phyloP scores from a whole-genome alignment of 23 tunicate genomes.

The Trididemnum miniatum region DNA sequence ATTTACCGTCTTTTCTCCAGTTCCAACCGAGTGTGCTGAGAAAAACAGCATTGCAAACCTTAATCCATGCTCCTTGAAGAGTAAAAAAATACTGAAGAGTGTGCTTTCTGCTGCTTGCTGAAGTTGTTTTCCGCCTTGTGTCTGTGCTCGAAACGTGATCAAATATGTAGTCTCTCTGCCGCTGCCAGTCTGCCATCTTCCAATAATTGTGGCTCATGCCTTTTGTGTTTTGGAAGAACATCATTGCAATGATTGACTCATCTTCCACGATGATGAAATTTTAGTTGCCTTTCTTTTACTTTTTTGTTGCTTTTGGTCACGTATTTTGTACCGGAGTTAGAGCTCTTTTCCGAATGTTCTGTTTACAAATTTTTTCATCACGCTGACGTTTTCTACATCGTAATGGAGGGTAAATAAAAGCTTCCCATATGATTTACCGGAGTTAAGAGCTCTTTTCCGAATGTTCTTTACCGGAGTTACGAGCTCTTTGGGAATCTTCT shows the following conservation, averaged over 20 bases:
- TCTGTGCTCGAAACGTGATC: neutral
- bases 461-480: too few relatives aligned
- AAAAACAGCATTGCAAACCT: constrained; percentile 1
- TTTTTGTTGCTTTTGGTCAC: neutral
- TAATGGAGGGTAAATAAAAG: too few relatives aligned
- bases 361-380: neutral
- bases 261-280: constrained; percentile 3
- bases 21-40: neutral
- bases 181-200: constrained; percentile 1
- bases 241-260: constrained; percentile 9
- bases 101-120: neutral
- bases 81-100: neutral
- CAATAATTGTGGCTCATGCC: neutral
- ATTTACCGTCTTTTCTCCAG: constrained; percentile 8
- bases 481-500: neutral
- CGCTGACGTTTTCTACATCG: too few relatives aligned
- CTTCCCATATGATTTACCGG: too few relatives aligned
- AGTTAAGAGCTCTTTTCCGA: too few relatives aligned
- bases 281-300: neutral
- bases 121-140: constrained; percentile 1
- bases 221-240: neutral
- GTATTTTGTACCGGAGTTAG: neutral
- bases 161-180: neutral
- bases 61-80: neutral
- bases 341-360: neutral